Percentiles rank a stretch among this genome's conserved stretches.
phyloP scores from a whole-genome alignment of 2,888 invertebrate species.

The Prostheceraeus crozeri region DNA sequence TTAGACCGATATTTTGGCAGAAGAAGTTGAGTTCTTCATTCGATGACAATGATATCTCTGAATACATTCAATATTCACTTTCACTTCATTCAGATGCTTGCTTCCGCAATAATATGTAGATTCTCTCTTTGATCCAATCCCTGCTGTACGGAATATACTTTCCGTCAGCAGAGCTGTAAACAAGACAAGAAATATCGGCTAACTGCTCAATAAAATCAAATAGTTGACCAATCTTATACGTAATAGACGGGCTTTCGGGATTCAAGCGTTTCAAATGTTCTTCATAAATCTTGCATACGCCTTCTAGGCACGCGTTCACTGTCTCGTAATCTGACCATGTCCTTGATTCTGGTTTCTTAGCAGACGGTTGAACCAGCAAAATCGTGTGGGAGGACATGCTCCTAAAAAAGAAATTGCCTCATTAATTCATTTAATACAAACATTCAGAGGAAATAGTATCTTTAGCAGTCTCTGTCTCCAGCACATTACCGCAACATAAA shows the following conservation, averaged over 20 bases:
- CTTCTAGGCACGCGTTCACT: slow-evolving; percentile 23
- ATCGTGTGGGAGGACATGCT: slow-evolving; percentile 28
- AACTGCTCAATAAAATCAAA: slow-evolving; percentile 96
- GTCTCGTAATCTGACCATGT: slow-evolving; percentile 29
- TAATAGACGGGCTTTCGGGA: slow-evolving; percentile 88
- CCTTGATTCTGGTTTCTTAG: slow-evolving; percentile 9
- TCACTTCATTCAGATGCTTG: too few species aligned
- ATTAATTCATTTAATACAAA: too few species aligned
- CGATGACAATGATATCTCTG: too few species aligned
- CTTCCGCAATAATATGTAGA: slow-evolving; percentile 76
- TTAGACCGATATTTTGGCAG: too few species aligned
- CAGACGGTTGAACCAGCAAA: slow-evolving; percentile 15
- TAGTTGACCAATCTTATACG: slow-evolving; percentile 91
- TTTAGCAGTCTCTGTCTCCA: too few species aligned
- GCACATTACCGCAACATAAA: too few species aligned
- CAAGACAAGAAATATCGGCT: slow-evolving; percentile 85
- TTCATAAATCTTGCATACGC: slow-evolving; percentile 89
- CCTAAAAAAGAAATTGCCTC: too few species aligned
- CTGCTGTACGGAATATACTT: slow-evolving; percentile 97
- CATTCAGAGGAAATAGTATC: too few species aligned
- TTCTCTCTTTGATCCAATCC: slow-evolving; percentile 98
- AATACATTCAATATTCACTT: not conserved
- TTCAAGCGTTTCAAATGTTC: slow-evolving; percentile 90
- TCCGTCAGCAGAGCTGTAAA: slow-evolving; percentile 65
- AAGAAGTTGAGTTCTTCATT: too few species aligned